Conservation (phyloP, 2,113 vertebrate species). For the Megalops atlanticus region DNA sequence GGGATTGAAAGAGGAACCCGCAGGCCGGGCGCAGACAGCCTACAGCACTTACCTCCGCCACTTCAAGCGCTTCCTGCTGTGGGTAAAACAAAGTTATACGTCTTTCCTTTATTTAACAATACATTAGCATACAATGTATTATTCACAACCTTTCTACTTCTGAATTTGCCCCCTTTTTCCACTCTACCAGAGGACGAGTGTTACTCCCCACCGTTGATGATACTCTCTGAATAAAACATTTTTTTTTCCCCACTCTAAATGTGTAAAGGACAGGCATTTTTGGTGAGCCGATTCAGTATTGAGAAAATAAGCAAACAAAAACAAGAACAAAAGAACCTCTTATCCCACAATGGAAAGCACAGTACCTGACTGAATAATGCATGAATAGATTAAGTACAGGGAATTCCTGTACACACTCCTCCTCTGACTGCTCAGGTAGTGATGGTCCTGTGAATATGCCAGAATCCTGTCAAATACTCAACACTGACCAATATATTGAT, state of each 20-base stretch:
- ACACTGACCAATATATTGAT: background rate
- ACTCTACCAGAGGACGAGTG: slow-evolving; percentile 46
- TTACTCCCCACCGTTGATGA: slow-evolving; percentile 23
- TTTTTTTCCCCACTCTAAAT: too few species aligned
- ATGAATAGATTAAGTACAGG: background rate
- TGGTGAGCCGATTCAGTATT: too few species aligned
- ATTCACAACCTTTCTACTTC: slow-evolving; percentile 54
- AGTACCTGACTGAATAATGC: slow-evolving; percentile 3
- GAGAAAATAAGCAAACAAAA: background rate
- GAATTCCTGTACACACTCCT: background rate
- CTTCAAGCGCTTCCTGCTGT: slow-evolving; percentile 29
- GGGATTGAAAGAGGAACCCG: slow-evolving; percentile 54
- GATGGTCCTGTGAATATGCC: background rate
- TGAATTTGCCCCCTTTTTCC: slow-evolving; percentile 54
- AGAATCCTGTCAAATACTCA: background rate
- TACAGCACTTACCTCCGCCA: slow-evolving; percentile 41
- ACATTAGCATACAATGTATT: slow-evolving; percentile 64
- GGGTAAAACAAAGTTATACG: slow-evolving; percentile 49
- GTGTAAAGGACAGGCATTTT: too few species aligned
- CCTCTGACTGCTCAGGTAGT: background rate
- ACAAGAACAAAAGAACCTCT: background rate
- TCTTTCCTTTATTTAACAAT: slow-evolving; percentile 41
- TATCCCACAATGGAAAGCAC: too few species aligned
- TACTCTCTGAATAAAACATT: slow-evolving; percentile 56
- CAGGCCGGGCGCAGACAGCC: slow-evolving; percentile 59